Conservation (phyloP, 2,888 invertebrate species). For the Cheilosia vernalis region DNA sequence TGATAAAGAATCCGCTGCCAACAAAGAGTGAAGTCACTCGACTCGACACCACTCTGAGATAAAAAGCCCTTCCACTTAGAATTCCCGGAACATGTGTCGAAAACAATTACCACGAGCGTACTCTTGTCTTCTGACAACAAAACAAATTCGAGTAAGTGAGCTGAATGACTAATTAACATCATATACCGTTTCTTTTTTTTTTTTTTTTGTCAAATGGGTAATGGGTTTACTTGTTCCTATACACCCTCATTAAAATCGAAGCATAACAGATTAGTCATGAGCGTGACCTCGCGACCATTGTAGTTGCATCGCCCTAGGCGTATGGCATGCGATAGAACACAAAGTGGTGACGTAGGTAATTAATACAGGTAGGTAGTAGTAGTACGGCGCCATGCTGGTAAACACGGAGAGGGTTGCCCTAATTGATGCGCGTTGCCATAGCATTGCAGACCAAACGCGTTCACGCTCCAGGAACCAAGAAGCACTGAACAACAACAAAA, state of each 20-base stretch:
- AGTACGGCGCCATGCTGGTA: slow-evolving; percentile 74
- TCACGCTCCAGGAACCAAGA: slow-evolving; percentile 62
- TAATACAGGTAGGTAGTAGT: slow-evolving; percentile 80
- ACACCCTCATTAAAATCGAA: slow-evolving; percentile 62
- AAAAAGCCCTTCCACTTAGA: slow-evolving; percentile 33
- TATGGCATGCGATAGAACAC: slow-evolving; percentile 28
- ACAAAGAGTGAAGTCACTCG: slow-evolving; percentile 31
- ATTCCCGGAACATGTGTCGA: slow-evolving; percentile 45
- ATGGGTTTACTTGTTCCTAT: slow-evolving; percentile 3
- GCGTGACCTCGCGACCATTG: slow-evolving; percentile 44
- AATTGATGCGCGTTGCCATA: slow-evolving; percentile 58
- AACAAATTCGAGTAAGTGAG: slow-evolving; percentile 48
- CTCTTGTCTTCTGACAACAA: slow-evolving; percentile 53
- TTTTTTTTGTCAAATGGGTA: slow-evolving; percentile 21
- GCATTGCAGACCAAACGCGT: slow-evolving; percentile 36
- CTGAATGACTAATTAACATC: slow-evolving; percentile 64
- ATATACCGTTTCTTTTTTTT: slow-evolving; percentile 42
- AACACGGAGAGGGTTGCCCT: slow-evolving; percentile 10
- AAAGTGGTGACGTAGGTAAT: slow-evolving; percentile 78
- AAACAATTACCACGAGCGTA: slow-evolving; percentile 36
- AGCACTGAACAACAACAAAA: slow-evolving; percentile 6
- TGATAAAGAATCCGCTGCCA: slow-evolving; percentile 28
- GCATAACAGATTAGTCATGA: slow-evolving; percentile 65
- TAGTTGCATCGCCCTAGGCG: slow-evolving; percentile 22
- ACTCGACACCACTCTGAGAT: slow-evolving; percentile 24